These are phyloP conservation scores for Cephus sareptanus DNA, from an alignment of 2,888 invertebrate species.

Conservation along the genomic window DNA sequence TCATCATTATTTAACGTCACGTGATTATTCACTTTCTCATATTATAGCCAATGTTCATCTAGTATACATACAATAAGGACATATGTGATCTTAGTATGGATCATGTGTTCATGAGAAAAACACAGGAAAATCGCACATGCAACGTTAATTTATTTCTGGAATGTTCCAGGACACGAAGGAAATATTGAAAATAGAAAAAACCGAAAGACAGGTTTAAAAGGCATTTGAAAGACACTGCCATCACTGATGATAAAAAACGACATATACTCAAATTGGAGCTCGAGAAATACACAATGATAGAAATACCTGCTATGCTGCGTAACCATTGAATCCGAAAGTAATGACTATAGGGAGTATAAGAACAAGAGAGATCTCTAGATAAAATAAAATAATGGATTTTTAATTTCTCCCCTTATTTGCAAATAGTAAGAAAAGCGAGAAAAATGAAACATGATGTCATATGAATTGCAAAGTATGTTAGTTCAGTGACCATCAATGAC, in stretches of 20 bases:
- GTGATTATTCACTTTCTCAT: background rate
- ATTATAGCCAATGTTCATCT: background rate
- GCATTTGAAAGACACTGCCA: background rate
- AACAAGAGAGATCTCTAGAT: too few relatives aligned
- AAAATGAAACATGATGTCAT: conserved; percentile 14
- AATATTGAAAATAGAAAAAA: background rate
- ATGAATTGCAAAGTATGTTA: conserved; percentile 14
- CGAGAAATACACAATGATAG: background rate
- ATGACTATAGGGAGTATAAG: background rate
- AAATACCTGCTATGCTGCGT: background rate
- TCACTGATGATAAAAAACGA: background rate
- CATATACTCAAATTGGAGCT: background rate
- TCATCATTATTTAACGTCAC: background rate
- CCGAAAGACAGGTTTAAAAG: background rate
- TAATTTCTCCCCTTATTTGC: background rate
- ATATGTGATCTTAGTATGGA: background rate
- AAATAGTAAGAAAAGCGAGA: conserved; percentile 14
- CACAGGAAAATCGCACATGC: background rate
- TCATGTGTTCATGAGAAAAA: background rate
- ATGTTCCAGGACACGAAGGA: background rate
- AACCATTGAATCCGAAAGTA: background rate
- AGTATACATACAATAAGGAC: background rate
- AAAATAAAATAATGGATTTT: too few relatives aligned
- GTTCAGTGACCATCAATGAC: conserved; percentile 20
- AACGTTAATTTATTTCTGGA: background rate